Evolutionary conservation across 2,113 vertebrate species (phyloP), one percentile per base, ranked within the genome.

Genomic region (Scomber colias): DNA sequence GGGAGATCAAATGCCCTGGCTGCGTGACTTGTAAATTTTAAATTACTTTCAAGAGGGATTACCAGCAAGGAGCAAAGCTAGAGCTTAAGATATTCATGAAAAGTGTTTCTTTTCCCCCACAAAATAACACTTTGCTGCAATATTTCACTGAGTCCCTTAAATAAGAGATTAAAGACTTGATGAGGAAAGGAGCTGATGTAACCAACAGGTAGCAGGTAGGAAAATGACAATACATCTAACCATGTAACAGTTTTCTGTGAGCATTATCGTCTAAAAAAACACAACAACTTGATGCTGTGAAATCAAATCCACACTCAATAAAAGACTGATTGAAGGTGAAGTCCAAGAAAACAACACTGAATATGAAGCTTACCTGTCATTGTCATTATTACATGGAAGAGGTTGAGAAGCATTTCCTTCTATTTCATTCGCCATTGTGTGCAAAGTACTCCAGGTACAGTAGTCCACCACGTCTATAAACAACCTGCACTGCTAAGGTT

Each of bases 1-100:
- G 64, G 75, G 79, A 74, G 87, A 93, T 93, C 92, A 83, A 73
- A 89, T 92, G 45, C 63, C 82, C 48, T 0, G 16, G 40, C 76
- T 82, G 77, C 24, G 73, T 76, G 75, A 87, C 60, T 49, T 70
- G 44, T 65, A 24, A 1, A 82, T 74, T 71, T 92, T 80, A 63
- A 70, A 77, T 92, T 86, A 90, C 91, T 45, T 60, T 66, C 51
- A 24, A 66, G 54, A 7, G 19, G n/a, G 31, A 54, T 51, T 19
- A 65, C 53, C 5, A 53, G 44, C 27, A 69, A 59, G 54, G 30
- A 62, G 81, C 62, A 72, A 70, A 68, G 56, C 48, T 59, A 67
- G 65, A 71, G 30, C 7, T 59, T 1, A 45, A 48, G 49, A 68
- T 5, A 49, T 57, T 67, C 65, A 21, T 30, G 24, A 27, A 27